Evolutionary conservation across 1,140 invertebrate genomes (phyloP), one percentile per base, ranked within the genome.

Genomic region (Megalopta genalis): DNA sequence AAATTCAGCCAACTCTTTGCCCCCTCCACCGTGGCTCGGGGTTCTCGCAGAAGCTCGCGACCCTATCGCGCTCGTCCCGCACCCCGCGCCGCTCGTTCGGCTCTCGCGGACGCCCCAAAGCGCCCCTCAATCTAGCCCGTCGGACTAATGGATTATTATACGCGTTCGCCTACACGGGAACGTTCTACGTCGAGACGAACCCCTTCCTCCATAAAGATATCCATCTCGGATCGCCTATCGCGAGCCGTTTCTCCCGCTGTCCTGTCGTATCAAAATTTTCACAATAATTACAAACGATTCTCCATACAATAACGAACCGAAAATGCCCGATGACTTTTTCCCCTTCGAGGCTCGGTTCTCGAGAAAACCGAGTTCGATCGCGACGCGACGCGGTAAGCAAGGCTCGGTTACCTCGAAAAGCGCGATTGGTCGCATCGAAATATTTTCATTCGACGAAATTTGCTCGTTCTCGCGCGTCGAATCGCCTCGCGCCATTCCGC

Each of bases 101-200:
- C n/a, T n/a, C n/a, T n/a, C n/a, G n/a, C n/a, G n/a, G n/a, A n/a
- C n/a, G n/a, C n/a, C 62, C 64, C 65, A 77, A 82, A 83, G 75
- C 74, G n/a, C 66, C 81, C 87, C 77, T 81, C 85, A 87, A 88
- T 88, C 87, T 78, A 70, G 77, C 57, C 79, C 87, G 87, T 86
- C 87, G 83, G 67, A 87, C 87, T 88, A 88, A 88, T 88, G 87
- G 87, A 88, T 88, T 87, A 88, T 88, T 86, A 88, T 88, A 86
- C 87, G 83, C 85, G 71, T 80, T 77, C 66, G 65, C 77, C 77
- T 85, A 82, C 74, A 80, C 54, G 71, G 71, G 74, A 84, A 82
- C 79, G 78, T 82, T 82, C 73, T 81, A 64, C 49, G 60, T 42
- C 63, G 71, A 74, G 68, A 25, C 49, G 60, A 77, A 86, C n/a